These are phyloP conservation scores for Epinephelus coioides DNA, from an alignment of 2,797 vertebrate genomes.

Conservation along the genomic window DNA sequence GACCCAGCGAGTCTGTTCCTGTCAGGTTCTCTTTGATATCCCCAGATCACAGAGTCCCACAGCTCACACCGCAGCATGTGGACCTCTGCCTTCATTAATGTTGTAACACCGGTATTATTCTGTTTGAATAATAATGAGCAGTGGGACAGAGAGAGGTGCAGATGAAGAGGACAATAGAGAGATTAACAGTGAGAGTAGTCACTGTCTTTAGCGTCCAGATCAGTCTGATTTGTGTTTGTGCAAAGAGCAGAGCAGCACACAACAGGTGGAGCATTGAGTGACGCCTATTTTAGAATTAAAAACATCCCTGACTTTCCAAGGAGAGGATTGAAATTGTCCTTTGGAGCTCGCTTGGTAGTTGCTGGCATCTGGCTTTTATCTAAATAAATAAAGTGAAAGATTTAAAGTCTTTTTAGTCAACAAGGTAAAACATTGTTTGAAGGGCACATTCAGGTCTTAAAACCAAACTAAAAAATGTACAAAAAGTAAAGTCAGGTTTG, in stretches of 20 bases:
- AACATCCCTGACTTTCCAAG: background rate
- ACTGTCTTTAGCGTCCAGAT: background rate
- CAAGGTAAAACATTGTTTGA: background rate
- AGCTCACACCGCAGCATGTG: constrained; percentile 46
- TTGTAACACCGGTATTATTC: constrained; percentile 45
- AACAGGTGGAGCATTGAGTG: background rate
- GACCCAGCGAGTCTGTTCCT: constrained; percentile 5
- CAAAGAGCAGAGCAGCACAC: background rate
- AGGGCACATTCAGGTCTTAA: background rate
- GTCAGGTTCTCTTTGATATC: constrained; percentile 51
- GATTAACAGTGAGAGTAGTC: background rate
- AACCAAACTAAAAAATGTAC: background rate
- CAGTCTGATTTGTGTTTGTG: background rate
- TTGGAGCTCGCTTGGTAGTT: background rate
- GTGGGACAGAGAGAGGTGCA: background rate
- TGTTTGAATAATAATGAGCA: constrained; percentile 55
- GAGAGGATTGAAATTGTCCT: background rate
- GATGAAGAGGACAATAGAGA: constrained; percentile 17
- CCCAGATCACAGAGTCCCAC: constrained; percentile 43
- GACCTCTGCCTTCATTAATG: constrained; percentile 52
- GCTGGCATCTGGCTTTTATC: background rate
- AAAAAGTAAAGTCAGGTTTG: constrained; percentile 11
- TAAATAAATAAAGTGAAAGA: constrained; percentile 4
- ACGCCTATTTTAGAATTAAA: background rate
- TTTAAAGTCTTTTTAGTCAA: background rate